Evolutionary conservation across 2,113 vertebrate genomes (phyloP), one percentile per base, ranked within the genome.

Genomic region (Turdus rufiventris): DNA sequence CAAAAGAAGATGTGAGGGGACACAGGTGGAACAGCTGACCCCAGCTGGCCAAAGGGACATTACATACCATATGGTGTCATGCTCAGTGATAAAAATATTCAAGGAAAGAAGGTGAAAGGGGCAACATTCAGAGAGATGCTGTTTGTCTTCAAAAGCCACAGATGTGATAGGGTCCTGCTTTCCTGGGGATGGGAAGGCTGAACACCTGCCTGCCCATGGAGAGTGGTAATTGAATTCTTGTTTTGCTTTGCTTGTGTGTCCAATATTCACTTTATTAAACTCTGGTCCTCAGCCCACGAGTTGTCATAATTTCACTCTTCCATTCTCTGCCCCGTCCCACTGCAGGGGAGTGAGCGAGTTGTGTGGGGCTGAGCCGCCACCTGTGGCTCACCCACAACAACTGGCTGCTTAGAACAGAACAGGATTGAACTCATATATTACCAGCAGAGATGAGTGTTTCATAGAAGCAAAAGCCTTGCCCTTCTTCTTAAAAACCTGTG

Each of bases 341-440:
- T 72, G 33, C 25, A 28, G 17, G 8, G 0, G 6, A 54, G 18
- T 3, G 24, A 65, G 19, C 0, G 5, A n/a, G 40, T 2, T 62
- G 9, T 28, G 34, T 58, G 76, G 19, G 29, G 23, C 19, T 84
- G 50, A 77, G 63, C 24, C 93, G 36, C 40, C 18, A 3, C 5
- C 21, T 12, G 36, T 10, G 31, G 14, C 33, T 73, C 47, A 89
- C 4, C 31, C 78, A 67, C 25, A 65, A 25, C 54, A 77, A 11
- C n/a, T 58, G 38, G 24, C 29, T 82, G 1, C 18, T 90, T 40
- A 48, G 25, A 73, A 33, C 14, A 72, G 26, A 82, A 25, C 19
- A 73, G 29, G 29, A 29, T 38, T 81, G 60, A 77, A 63, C 17
- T 77, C 43, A 26, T 17, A 21, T 6, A 12, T 18, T 79, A 50